Evolutionary conservation across 2,888 invertebrate genomes (phyloP).

Genomic region (Noctua janthina): DNA sequence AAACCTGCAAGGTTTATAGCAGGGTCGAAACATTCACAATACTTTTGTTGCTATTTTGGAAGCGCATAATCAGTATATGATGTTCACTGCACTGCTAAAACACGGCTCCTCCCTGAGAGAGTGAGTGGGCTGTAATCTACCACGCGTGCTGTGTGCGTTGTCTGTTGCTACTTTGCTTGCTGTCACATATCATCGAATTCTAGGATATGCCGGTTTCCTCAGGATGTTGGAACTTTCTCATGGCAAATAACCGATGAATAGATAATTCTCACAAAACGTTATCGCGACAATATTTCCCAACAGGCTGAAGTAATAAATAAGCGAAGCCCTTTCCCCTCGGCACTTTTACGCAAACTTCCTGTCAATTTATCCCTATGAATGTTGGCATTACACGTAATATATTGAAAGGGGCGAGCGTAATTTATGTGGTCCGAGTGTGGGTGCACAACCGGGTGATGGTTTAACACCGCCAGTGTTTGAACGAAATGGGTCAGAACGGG

Average conservation of each 20-base stretch:
- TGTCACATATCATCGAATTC: background rate
- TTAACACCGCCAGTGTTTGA: slow-evolving; percentile 41
- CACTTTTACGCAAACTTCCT: slow-evolving; percentile 61
- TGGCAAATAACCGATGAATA: background rate
- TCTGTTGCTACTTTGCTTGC: background rate
- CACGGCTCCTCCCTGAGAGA: too few relatives aligned
- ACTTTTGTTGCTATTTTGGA: too few relatives aligned
- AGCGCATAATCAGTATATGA: too few relatives aligned
- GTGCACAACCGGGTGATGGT: slow-evolving; percentile 29
- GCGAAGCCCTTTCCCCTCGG: slow-evolving; percentile 51
- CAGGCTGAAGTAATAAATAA: slow-evolving; percentile 41
- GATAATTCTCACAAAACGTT: slow-evolving; percentile 16
- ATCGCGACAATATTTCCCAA: slow-evolving; percentile 32
- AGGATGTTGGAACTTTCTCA: background rate
- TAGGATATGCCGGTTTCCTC: background rate
- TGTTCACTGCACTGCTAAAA: too few relatives aligned
- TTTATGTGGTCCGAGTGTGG: slow-evolving; percentile 46
- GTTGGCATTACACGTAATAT: slow-evolving; percentile 42
- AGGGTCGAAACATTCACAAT: too few relatives aligned
- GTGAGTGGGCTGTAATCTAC: too few relatives aligned
- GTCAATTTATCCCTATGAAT: slow-evolving; percentile 63
- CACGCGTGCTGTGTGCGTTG: too few relatives aligned
- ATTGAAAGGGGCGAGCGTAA: slow-evolving; percentile 52
- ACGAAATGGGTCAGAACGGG: slow-evolving; percentile 57
- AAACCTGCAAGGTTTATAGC: too few relatives aligned